phyloP scores from a whole-genome alignment of 2,113 vertebrate genomes.

The Petrocephalus zakoni region DNA sequence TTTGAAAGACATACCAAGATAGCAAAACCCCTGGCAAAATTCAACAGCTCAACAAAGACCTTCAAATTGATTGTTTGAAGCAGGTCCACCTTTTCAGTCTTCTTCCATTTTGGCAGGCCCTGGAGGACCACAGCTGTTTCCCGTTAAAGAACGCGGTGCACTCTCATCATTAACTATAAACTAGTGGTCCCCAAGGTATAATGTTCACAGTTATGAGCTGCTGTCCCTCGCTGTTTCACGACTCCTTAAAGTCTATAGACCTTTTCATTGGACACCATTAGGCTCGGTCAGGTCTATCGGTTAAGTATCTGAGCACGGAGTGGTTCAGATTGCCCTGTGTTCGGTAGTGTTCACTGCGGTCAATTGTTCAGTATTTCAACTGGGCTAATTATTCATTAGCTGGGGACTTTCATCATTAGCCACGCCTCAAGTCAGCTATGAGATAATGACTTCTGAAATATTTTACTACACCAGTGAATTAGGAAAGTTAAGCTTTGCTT shows the following conservation, averaged over 20 bases:
- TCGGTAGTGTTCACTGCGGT: not conserved
- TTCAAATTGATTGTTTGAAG: not conserved
- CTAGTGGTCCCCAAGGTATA: not conserved
- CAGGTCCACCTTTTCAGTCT: not conserved
- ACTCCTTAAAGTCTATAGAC: conserved; percentile 11
- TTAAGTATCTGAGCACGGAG: not conserved
- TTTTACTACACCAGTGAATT: not conserved
- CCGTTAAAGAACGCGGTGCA: not conserved
- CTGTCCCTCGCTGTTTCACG: conserved; percentile 14
- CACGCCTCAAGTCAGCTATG: not conserved
- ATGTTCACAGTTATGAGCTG: not conserved
- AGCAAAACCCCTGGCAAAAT: not conserved
- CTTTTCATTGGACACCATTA: conserved; percentile 14
- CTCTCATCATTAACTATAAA: not conserved
- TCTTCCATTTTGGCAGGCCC: not conserved
- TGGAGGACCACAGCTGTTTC: conserved; percentile 9
- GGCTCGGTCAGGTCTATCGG: not conserved
- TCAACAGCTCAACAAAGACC: no score
- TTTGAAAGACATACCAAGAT: not conserved
- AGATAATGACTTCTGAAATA: not conserved
- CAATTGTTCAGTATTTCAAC: not conserved
- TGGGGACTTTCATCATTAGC: not conserved
- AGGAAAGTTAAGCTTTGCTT: not conserved
- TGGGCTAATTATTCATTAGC: conserved; percentile 5
- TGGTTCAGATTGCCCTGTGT: not conserved